These are phyloP conservation scores for Lophura nycthemera DNA, from an alignment of 2,113 vertebrate genomes.

Conservation along the genomic window DNA sequence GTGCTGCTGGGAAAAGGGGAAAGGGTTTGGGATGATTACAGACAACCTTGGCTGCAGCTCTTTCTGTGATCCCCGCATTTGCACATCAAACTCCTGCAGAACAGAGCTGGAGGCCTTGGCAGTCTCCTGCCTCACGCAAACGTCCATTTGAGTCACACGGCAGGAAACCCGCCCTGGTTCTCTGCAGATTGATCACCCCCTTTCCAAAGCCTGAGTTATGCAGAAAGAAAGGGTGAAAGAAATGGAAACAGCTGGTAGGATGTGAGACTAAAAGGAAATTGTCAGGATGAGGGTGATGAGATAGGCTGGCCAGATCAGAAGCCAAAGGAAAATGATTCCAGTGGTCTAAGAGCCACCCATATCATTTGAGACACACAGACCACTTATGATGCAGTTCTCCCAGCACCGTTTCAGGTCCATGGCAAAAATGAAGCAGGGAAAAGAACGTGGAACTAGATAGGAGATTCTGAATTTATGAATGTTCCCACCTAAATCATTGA, in stretches of 20 bases:
- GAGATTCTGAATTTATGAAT: not conserved
- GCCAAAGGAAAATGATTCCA: not conserved
- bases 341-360: not conserved
- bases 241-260: conserved; percentile 27
- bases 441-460: not conserved
- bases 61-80: not conserved
- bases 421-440: not conserved
- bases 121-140: not conserved
- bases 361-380: rapidly evolving
- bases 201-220: not conserved
- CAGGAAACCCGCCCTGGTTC: not conserved
- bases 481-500: not conserved
- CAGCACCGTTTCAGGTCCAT: not conserved
- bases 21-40: not conserved
- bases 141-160: rapidly evolving
- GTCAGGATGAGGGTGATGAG: not conserved
- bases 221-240: not conserved
- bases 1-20: not conserved
- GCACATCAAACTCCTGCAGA: not conserved
- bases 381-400: not conserved
- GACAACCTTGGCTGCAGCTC: not conserved
- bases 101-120: conserved; percentile 17
- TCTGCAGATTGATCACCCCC: not conserved
- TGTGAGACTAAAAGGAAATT: not conserved
- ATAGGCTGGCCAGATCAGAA: not conserved